Evolutionary conservation across 2,888 invertebrate species (phyloP).

Genomic region (Gastracanthus pulcherrimus): DNA sequence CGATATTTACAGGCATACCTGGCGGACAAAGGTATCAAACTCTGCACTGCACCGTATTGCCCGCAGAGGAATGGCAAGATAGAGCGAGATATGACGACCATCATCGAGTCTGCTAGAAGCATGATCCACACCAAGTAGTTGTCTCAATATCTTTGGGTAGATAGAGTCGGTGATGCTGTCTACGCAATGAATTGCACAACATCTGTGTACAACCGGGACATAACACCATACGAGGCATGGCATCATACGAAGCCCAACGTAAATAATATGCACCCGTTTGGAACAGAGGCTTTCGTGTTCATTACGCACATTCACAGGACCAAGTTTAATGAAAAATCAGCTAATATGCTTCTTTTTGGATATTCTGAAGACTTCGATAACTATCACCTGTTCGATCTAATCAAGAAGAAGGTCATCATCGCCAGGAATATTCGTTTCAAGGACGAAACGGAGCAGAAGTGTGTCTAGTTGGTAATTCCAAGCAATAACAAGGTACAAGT

Average conservation of each 20-base stretch:
- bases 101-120: neutral
- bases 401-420: neutral
- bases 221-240: neutral
- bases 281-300: neutral
- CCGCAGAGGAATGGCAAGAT: neutral
- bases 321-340: neutral
- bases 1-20: too few species aligned
- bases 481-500: too few species aligned
- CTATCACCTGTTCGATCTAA: neutral
- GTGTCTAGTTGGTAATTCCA: too few species aligned
- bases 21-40: neutral
- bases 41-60: neutral
- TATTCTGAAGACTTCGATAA: neutral
- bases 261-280: neutral
- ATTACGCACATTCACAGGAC: neutral
- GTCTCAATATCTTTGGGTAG: neutral
- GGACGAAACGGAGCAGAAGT: too few species aligned
- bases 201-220: neutral
- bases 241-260: slow-evolving; percentile 1
- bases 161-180: neutral
- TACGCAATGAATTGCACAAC: neutral
- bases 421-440: neutral
- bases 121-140: neutral
- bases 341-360: neutral
- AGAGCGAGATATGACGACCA: neutral